phyloP scores from a whole-genome alignment of 1,140 invertebrate species.

The Phortica variegata region DNA sequence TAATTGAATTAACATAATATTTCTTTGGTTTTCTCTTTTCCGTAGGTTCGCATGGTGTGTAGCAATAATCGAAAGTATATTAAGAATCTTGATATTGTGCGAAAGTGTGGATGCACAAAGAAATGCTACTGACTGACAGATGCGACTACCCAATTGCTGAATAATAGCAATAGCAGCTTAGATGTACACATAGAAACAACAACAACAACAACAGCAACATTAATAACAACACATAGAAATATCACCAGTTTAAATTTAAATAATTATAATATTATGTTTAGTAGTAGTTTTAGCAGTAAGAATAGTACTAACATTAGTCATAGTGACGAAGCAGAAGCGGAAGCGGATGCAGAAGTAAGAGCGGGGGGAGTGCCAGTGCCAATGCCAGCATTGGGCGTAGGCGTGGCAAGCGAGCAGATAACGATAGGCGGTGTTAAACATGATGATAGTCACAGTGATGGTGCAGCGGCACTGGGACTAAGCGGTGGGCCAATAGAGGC shows the following conservation, averaged over 20 bases:
- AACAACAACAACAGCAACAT: too few species aligned
- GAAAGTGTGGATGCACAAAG: constrained; percentile 86
- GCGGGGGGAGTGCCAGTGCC: constrained; percentile 31
- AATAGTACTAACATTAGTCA: constrained; percentile 17
- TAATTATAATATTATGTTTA: constrained; percentile 17
- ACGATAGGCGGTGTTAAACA: constrained; percentile 3
- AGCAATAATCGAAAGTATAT: constrained; percentile 88
- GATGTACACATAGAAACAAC: constrained; percentile 55
- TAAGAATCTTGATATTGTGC: constrained; percentile 93
- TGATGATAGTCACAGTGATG: constrained; percentile 2
- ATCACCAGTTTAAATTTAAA: constrained; percentile 29
- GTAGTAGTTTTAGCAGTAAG: constrained; percentile 6
- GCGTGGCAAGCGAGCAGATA: constrained; percentile 5
- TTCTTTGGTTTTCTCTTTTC: constrained; percentile 12
- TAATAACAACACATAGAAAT: constrained; percentile 15
- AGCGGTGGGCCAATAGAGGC: not conserved
- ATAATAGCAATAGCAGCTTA: constrained; percentile 53
- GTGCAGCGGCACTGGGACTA: not conserved
- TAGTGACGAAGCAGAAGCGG: constrained; percentile 10
- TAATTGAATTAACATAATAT: too few species aligned
- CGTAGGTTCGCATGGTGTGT: constrained; percentile 83
- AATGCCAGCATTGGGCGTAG: constrained; percentile 28
- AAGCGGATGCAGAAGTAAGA: constrained; percentile 39
- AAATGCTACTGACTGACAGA: constrained; percentile 72
- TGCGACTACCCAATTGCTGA: constrained; percentile 57